Evolutionary conservation across 2,888 invertebrate genomes (phyloP).

Genomic region (Ennomos erosarius): DNA sequence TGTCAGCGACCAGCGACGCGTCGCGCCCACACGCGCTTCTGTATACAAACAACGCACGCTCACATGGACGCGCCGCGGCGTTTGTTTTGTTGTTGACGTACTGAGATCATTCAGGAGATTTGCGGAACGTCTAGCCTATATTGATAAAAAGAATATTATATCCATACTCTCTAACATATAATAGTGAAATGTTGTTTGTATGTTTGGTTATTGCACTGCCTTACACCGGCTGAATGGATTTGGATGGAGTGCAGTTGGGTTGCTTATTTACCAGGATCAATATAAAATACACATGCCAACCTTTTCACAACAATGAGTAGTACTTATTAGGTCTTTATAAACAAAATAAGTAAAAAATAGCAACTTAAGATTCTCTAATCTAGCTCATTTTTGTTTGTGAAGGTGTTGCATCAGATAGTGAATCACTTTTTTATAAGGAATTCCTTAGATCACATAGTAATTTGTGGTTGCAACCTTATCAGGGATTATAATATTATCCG

Average conservation of each 20-base stretch:
- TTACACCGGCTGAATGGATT: no score
- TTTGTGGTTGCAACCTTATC: constrained; percentile 1
- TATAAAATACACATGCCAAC: no score
- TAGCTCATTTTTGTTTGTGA: no score
- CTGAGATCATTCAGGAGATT: no score
- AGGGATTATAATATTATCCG: not conserved
- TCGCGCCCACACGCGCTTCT: constrained; percentile 76
- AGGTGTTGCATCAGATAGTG: constrained; percentile 18
- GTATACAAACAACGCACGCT: constrained; percentile 72
- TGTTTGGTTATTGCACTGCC: no score
- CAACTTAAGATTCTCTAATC: not conserved
- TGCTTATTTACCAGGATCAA: no score
- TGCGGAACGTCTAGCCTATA: not conserved
- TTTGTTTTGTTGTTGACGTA: constrained; percentile 16
- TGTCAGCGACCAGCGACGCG: constrained; percentile 79
- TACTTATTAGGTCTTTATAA: no score
- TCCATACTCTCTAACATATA: no score
- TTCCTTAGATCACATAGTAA: not conserved
- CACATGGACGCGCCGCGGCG: constrained; percentile 38
- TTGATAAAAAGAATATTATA: no score
- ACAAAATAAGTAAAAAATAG: not conserved
- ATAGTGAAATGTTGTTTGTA: no score
- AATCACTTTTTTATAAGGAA: constrained; percentile 14
- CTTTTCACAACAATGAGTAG: no score
- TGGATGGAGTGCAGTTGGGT: no score